These are phyloP conservation scores for Blomia tropicalis DNA, from an alignment of 2,888 invertebrate genomes.

Conservation along the genomic window DNA sequence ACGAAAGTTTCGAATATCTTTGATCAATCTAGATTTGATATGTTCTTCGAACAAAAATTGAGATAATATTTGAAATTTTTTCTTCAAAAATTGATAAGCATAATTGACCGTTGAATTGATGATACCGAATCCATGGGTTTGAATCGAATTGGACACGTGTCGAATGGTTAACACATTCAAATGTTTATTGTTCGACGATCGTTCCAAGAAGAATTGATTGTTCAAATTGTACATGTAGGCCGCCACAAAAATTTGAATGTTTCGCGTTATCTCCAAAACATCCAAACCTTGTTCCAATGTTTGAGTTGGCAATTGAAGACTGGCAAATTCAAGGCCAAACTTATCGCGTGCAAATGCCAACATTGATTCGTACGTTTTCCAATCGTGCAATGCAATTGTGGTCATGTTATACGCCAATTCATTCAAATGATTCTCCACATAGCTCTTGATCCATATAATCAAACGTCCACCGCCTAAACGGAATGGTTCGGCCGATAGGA, in stretches of 20 bases:
- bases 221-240: slow-evolving; percentile 88
- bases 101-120: slow-evolving; percentile 87
- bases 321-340: slow-evolving; percentile 60
- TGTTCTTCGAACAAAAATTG: slow-evolving; percentile 96
- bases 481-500: slow-evolving; percentile 45
- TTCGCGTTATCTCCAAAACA: slow-evolving; percentile 88
- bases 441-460: slow-evolving; percentile 49
- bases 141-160: slow-evolving; percentile 87
- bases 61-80: slow-evolving; percentile 82
- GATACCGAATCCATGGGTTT: slow-evolving; percentile 89
- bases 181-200: slow-evolving; percentile 56
- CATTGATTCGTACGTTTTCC: slow-evolving; percentile 96
- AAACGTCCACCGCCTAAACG: slow-evolving; percentile 39
- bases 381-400: slow-evolving; percentile 88
- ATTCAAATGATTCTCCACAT: slow-evolving; percentile 76
- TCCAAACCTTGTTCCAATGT: slow-evolving; percentile 92
- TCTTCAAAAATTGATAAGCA: slow-evolving; percentile 78
- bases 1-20: slow-evolving; percentile 36
- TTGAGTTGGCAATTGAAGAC: slow-evolving; percentile 85
- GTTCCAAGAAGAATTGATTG: slow-evolving; percentile 46
- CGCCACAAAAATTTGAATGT: slow-evolving; percentile 82
- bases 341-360: slow-evolving; percentile 71
- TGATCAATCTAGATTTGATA: slow-evolving; percentile 78
- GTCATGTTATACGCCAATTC: slow-evolving; percentile 91
- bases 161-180: slow-evolving; percentile 84